These are phyloP conservation scores for Dromococcyx pavoninus DNA, from an alignment of 2,797 vertebrate species.

Conservation along the genomic window DNA sequence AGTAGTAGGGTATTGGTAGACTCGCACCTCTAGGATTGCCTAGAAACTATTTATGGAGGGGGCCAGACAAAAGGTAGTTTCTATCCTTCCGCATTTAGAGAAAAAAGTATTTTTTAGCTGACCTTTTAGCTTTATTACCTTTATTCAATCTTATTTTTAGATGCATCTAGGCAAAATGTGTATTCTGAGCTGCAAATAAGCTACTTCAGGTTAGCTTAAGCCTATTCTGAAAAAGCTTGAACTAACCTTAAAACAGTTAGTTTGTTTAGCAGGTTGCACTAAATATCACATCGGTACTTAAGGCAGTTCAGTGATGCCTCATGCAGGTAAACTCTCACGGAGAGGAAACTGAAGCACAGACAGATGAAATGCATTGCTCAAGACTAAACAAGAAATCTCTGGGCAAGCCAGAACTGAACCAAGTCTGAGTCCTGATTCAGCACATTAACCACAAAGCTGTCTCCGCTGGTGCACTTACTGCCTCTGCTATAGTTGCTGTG, in stretches of 20 bases:
- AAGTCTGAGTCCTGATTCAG: constrained; percentile 34
- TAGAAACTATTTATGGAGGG: not conserved
- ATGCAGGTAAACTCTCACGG: not conserved
- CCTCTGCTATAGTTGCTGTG: not conserved
- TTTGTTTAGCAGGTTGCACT: not conserved
- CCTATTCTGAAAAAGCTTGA: not conserved
- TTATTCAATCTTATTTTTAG: not conserved
- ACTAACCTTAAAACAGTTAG: not conserved
- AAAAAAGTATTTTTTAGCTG: not conserved
- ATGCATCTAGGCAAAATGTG: not conserved
- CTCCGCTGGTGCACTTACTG: not conserved
- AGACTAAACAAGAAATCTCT: constrained; percentile 24
- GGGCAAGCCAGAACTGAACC: constrained; percentile 50
- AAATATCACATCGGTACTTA: not conserved
- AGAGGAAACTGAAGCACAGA: constrained; percentile 1
- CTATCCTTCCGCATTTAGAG: not conserved
- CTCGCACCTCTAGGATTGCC: not conserved
- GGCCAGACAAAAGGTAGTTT: not conserved
- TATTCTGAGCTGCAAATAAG: not conserved
- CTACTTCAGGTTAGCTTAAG: not conserved
- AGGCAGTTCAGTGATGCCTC: not conserved
- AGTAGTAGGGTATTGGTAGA: not conserved
- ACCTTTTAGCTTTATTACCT: not conserved
- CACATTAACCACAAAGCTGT: constrained; percentile 14
- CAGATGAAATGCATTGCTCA: constrained; percentile 26